Conservation (phyloP, 2,797 vertebrate genomes). For the Eleutherodactylus coqui region DNA sequence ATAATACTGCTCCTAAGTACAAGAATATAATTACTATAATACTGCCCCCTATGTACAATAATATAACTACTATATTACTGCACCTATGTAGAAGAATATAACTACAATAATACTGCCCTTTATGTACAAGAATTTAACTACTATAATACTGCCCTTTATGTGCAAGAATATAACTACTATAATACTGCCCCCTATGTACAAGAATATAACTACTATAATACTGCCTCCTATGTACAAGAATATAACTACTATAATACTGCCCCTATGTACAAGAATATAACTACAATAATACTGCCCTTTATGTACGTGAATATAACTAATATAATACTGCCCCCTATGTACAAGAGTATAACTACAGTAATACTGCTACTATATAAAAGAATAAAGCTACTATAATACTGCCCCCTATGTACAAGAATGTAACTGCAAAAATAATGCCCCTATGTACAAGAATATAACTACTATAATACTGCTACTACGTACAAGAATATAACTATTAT, state of each 20-base stretch:
- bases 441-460: slow-evolving; percentile 1
- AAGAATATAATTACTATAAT: slow-evolving; percentile 10
- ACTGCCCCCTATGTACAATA: neutral
- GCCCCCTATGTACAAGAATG: neutral
- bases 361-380: too few species aligned
- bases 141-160: too few species aligned
- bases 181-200: too few species aligned
- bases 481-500: neutral
- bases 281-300: neutral
- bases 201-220: too few species aligned
- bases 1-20: neutral
- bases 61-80: slow-evolving; percentile 6
- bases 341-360: too few species aligned
- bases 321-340: neutral
- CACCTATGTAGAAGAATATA: too few species aligned
- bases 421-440: neutral
- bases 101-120: too few species aligned
- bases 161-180: too few species aligned
- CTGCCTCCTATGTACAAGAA: neutral
- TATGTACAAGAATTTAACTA: too few species aligned
- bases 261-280: neutral
- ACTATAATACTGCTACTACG: neutral
- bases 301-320: neutral
- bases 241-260: slow-evolving; percentile 6
- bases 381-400: neutral